Evolutionary conservation across 2,797 vertebrate species (phyloP), one percentile per base, ranked within the genome.

Genomic region (Sebastiscus tertius): DNA sequence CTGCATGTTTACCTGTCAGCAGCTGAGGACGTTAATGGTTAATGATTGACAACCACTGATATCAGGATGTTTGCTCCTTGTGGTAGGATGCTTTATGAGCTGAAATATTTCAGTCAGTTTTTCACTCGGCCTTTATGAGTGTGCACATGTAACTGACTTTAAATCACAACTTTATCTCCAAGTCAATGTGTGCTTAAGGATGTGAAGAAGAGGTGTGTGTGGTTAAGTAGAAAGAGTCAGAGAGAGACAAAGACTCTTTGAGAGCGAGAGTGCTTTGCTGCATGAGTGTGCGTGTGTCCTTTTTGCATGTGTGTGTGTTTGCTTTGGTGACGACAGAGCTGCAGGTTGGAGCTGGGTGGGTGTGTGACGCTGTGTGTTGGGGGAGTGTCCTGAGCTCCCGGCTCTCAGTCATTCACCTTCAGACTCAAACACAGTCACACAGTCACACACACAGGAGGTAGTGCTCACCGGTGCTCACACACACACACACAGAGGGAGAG

Each of bases 321-420:
- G 84, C 72, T 58, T 13, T 70, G 49, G 67, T 91, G 92, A 93
- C 59, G 87, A 76, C 82, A 68, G 66, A 64, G 0, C 56, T 54
- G 79, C 90, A 92, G 85, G 90, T 91, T 72, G 0, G 66, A 88
- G 83, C 92, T 92, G 82, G 77, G 87, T 82, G 59, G 42, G 26
- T 22, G 77, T 29, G 77, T 93, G 90, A 92, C 81, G 81, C 36
- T 22, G 66, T 79, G 79, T 60, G 60, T 80, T 6, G 77, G 79
- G 67, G 84, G 80, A 83, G 82, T 87, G 55, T 62, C 67, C 74
- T 52, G 56, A 85, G 77, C 86, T 79, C 77, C 39, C 1, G 2
- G 65, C 74, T 72, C 81, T 61, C 60, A 81, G 79, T 85, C 87
- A 75, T 49, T 87, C 80, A 85, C 61, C 42, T 46, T 72, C 77